Conservation (phyloP, 2,797 vertebrate species). For the Melanotaenia pygmaea region DNA sequence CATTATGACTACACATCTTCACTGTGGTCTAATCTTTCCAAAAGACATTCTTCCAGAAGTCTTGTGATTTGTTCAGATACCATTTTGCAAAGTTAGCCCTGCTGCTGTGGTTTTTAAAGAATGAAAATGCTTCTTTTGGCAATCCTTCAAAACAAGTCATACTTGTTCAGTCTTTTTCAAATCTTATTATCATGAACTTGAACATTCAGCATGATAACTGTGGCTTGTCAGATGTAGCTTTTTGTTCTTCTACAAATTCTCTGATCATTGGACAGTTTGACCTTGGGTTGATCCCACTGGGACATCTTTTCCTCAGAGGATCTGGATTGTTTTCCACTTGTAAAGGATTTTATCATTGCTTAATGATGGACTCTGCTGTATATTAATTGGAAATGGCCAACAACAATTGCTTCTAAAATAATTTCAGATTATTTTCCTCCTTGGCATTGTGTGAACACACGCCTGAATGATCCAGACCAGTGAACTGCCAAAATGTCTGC, state of each 20-base stretch:
- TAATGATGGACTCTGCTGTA: neutral
- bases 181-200: neutral
- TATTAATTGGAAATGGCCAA: neutral
- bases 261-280: neutral
- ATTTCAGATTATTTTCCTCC: neutral
- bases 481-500: neutral
- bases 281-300: neutral
- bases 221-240: neutral
- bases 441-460: neutral
- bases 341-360: neutral
- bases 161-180: neutral
- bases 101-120: neutral
- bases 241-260: neutral
- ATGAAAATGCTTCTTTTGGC: neutral
- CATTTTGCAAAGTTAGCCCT: neutral
- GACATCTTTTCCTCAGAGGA: neutral
- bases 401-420: neutral
- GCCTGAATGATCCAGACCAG: neutral
- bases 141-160: neutral
- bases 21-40: neutral
- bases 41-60: neutral
- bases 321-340: neutral
- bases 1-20: neutral
- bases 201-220: neutral
- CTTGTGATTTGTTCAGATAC: neutral